Conservation (phyloP, 2,113 vertebrate species). For the Hydropotes inermis region DNA sequence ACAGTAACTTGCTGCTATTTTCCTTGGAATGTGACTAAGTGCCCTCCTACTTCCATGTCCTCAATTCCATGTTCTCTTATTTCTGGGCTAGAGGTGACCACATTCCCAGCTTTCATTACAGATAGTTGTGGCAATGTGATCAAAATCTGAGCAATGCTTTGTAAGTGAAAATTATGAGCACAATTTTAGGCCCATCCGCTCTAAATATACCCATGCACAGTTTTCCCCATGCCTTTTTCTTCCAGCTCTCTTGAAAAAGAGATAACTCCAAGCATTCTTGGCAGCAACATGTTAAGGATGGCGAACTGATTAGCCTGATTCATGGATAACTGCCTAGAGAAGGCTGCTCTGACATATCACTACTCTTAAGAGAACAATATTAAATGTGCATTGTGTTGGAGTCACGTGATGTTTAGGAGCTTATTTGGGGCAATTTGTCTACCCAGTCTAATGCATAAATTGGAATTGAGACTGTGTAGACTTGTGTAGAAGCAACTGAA, state of each 20-base stretch:
- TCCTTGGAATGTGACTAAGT: neutral
- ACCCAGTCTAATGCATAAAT: neutral
- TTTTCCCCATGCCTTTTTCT: neutral
- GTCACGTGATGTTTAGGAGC: neutral
- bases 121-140: neutral
- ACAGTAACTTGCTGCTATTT: neutral
- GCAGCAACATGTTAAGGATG: neutral
- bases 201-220: neutral
- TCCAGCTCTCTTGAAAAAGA: neutral
- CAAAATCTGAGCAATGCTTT: neutral
- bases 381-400: neutral
- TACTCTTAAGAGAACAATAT: neutral
- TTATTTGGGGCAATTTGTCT: neutral
- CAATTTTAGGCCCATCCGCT: fast-evolving
- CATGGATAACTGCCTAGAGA: neutral
- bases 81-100: neutral
- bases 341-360: neutral
- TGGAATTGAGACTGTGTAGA: neutral
- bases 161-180: neutral
- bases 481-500: neutral
- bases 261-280: neutral
- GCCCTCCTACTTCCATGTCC: neutral
- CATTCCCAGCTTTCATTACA: neutral
- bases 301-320: neutral
- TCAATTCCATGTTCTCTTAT: neutral